These are phyloP conservation scores for Myripristis murdjan DNA, from an alignment of 2,797 vertebrate species.

Conservation along the genomic window DNA sequence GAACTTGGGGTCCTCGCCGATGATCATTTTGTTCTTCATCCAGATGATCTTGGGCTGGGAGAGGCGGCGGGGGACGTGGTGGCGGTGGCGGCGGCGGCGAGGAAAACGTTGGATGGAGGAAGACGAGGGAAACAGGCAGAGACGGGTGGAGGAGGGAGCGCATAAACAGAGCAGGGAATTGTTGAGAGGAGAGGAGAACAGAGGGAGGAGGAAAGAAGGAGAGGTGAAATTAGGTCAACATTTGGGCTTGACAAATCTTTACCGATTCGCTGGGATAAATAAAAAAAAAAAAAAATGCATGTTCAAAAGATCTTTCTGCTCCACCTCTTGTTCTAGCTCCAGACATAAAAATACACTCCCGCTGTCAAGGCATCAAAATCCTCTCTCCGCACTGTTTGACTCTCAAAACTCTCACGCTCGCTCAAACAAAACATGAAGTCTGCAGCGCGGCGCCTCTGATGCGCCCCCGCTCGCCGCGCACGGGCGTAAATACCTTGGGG, in stretches of 20 bases:
- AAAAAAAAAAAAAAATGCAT: constrained; percentile 27
- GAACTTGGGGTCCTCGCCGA: constrained; percentile 90
- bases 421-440: constrained; percentile 37
- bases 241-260: constrained; percentile 72
- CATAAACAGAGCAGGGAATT: constrained; percentile 28
- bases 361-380: constrained; percentile 62
- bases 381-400: constrained; percentile 48
- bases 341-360: constrained; percentile 57
- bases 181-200: constrained; percentile 17
- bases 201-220: constrained; percentile 27
- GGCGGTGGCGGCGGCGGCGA: too few relatives aligned
- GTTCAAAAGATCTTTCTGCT: constrained; percentile 61
- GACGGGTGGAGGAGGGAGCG: not conserved
- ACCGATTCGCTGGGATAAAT: constrained; percentile 46
- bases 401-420: constrained; percentile 31
- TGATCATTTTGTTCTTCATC: constrained; percentile 94
- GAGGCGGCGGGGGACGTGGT: constrained; percentile 6
- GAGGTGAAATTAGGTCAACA: constrained; percentile 72
- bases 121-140: not conserved
- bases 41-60: constrained; percentile 91
- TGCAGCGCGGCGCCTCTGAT: not conserved
- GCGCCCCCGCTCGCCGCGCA: constrained; percentile 4
- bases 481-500: constrained; percentile 86
- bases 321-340: constrained; percentile 65
- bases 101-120: constrained; percentile 3